These are phyloP conservation scores for Piscicola geometra DNA, from an alignment of 2,888 invertebrate species.

Conservation along the genomic window DNA sequence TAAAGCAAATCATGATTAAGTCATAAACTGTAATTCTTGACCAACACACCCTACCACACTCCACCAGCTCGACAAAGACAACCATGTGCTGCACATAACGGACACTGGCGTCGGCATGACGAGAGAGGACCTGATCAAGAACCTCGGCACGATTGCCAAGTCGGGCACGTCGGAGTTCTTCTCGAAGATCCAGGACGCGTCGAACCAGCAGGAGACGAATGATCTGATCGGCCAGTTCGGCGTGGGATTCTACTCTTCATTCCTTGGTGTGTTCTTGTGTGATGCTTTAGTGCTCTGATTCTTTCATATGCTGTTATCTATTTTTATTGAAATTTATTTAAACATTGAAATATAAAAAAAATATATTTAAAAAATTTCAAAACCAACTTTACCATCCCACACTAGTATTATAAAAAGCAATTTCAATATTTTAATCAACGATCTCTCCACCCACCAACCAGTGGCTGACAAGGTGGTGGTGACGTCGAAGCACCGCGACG, in stretches of 20 bases:
- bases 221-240: constrained; percentile 99
- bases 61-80: constrained; percentile 76
- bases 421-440: too few relatives aligned
- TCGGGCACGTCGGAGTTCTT: constrained; percentile 95
- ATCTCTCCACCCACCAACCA: neutral
- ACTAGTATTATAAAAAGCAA: too few relatives aligned
- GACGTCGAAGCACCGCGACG: constrained; percentile 80
- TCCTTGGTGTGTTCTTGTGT: constrained; percentile 64
- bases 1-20: too few relatives aligned
- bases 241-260: constrained; percentile 97
- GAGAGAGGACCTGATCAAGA: constrained; percentile 81
- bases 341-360: neutral
- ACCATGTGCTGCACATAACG: constrained; percentile 82
- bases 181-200: constrained; percentile 68
- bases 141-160: constrained; percentile 96
- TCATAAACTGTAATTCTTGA: neutral
- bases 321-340: neutral
- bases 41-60: neutral
- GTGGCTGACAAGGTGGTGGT: constrained; percentile 34
- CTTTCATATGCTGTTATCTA: neutral
- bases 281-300: too few relatives aligned
- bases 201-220: constrained; percentile 66
- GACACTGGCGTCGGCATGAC: constrained; percentile 99
- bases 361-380: too few relatives aligned
- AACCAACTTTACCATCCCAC: too few relatives aligned